These are phyloP conservation scores for Byasa hedistus DNA, from an alignment of 2,888 invertebrate genomes.

Conservation along the genomic window DNA sequence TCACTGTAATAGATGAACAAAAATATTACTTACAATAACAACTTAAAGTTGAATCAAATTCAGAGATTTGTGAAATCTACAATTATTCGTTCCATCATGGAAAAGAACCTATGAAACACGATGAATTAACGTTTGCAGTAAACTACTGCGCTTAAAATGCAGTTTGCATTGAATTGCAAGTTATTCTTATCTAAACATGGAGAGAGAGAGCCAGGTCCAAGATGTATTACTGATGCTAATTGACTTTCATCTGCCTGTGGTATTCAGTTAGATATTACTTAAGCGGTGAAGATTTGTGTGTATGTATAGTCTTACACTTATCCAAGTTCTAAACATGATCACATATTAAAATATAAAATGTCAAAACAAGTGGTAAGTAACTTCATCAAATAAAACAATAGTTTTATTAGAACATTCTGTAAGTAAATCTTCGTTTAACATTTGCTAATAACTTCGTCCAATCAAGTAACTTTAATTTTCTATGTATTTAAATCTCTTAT, in stretches of 20 bases:
- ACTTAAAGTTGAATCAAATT: background rate
- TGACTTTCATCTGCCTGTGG: conserved; percentile 24
- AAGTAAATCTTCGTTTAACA: too few relatives aligned
- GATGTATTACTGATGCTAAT: conserved; percentile 21
- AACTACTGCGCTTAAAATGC: background rate
- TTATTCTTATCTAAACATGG: conserved; percentile 11
- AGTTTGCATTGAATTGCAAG: conserved; percentile 12
- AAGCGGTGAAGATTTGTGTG: background rate
- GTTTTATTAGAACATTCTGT: too few relatives aligned
- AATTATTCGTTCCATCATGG: background rate
- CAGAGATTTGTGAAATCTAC: background rate
- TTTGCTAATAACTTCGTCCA: too few relatives aligned
- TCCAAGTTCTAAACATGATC: too few relatives aligned
- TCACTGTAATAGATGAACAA: too few relatives aligned
- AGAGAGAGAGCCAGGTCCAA: conserved; percentile 10
- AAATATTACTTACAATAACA: too few relatives aligned
- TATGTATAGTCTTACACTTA: too few relatives aligned
- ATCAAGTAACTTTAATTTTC: too few relatives aligned
- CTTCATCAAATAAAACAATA: too few relatives aligned
- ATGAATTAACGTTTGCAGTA: background rate
- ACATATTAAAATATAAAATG: too few relatives aligned
- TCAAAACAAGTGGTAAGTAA: too few relatives aligned
- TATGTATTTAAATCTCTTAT: too few relatives aligned
- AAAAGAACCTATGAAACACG: background rate
- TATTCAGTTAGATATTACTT: conserved; percentile 19